These are phyloP conservation scores for Sebastes nivosus DNA, from an alignment of 2,797 vertebrate species.

Conservation along the genomic window DNA sequence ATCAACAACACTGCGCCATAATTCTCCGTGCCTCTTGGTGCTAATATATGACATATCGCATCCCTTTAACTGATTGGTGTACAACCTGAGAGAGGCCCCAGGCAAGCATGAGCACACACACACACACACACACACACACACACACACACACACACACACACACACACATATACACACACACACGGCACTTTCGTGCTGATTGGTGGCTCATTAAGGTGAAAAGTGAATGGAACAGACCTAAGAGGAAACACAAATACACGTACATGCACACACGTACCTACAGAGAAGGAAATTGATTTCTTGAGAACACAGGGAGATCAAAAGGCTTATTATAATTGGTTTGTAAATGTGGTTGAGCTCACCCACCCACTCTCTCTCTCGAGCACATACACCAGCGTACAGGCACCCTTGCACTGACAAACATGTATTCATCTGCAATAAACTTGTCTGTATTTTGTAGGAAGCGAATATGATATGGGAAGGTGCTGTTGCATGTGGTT, in stretches of 20 bases:
- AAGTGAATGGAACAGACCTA: constrained; percentile 42
- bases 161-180: constrained; percentile 10
- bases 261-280: constrained; percentile 42
- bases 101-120: background rate
- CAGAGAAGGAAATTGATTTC: constrained; percentile 74
- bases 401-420: constrained; percentile 35
- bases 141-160: constrained; percentile 5
- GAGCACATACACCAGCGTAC: constrained; percentile 25
- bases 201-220: constrained; percentile 64
- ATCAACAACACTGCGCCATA: constrained; percentile 29
- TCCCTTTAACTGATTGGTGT: constrained; percentile 43
- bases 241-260: constrained; percentile 25
- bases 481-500: constrained; percentile 15
- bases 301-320: constrained; percentile 73
- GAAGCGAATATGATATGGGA: constrained; percentile 4
- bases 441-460: constrained; percentile 24
- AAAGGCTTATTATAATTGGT: constrained; percentile 79
- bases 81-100: constrained; percentile 19
- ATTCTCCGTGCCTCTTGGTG: constrained; percentile 18
- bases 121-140: constrained; percentile 4
- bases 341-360: constrained; percentile 71
- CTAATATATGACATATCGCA: constrained; percentile 50
- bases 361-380: constrained; percentile 49
- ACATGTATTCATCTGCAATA: constrained; percentile 30
- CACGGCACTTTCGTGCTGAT: constrained; percentile 13